Evolutionary conservation across 2,113 vertebrate genomes (phyloP), one percentile per base, ranked within the genome.

Genomic region (Malurus alboscapulatus): DNA sequence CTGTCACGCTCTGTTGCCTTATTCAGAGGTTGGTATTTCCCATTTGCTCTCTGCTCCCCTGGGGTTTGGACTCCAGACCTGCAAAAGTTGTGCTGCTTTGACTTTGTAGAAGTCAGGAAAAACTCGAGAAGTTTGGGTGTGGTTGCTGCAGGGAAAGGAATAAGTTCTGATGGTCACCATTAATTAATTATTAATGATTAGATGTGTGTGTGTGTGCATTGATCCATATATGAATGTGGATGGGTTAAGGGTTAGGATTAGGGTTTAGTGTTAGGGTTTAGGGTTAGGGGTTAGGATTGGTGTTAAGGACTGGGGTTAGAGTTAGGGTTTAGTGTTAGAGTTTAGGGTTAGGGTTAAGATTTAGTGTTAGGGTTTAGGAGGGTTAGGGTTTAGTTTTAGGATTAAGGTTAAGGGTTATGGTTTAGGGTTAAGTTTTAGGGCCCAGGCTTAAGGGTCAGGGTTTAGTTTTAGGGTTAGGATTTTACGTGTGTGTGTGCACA

Each of bases 1-100:
- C 96, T 99, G 51, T 99, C 99, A 45, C 99, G 99, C 47, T 99
- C 99, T 4, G 98, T 99, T 71, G 99, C 99, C 42, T 97, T 99
- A 27, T 99, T 99, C 96, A 98, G 97, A 98, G 99, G 99, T 99
- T 87, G 95, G 95, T 97, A 12, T 53, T 30, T 45, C 36, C 48
- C 7, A 2, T 13, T 22, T 57, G 15, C 57, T 53, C 71, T n/a
- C 21, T 36, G n/a, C 44, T 45, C 50, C 30, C 47, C 53, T 40
- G 47, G 4, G 7, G 20, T 3, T 14, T 10, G 38, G 63, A 58
- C 50, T 79, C 66, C 9, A 26, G 36, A 30, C 34, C 29, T 65
- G 38, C 51, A 16, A 0, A 24, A 38, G 34, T 11, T 40, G 18
- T 42, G 59, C 48, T 74, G 32, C 47, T 86, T 44, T n/a, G 40